Evolutionary conservation across 1,140 invertebrate genomes (phyloP).

Genomic region (Drosophila mojavensis): DNA sequence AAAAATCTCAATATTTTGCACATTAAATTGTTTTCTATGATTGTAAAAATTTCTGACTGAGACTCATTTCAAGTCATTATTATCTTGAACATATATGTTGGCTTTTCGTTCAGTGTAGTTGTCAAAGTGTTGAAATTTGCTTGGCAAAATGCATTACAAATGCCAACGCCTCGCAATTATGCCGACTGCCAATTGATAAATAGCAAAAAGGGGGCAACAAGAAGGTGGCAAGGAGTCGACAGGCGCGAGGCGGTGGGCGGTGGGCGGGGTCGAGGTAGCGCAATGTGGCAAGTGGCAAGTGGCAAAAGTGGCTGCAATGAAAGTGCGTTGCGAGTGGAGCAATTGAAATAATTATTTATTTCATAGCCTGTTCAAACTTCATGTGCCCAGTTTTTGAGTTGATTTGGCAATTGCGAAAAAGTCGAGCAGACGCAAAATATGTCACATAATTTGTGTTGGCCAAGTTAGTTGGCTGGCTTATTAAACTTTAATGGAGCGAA

Average conservation of each 20-base stretch:
- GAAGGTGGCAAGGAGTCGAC: not conserved
- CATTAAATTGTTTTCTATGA: too few species aligned
- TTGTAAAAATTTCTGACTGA: too few species aligned
- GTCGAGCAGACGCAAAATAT: slow-evolving; percentile 48
- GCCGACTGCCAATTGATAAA: slow-evolving; percentile 25
- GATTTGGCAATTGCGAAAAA: slow-evolving; percentile 60
- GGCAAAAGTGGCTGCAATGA: slow-evolving; percentile 12
- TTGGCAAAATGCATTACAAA: slow-evolving; percentile 39
- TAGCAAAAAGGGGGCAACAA: not conserved
- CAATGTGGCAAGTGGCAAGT: not conserved
- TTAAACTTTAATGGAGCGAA: slow-evolving; percentile 16
- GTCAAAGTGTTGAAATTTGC: slow-evolving; percentile 44
- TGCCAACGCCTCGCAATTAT: slow-evolving; percentile 49
- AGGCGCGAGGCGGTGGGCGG: not conserved
- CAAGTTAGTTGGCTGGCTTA: slow-evolving; percentile 20
- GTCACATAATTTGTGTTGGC: slow-evolving; percentile 53
- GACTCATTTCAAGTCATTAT: too few species aligned
- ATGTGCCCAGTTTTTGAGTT: slow-evolving; percentile 10
- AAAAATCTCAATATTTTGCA: too few species aligned
- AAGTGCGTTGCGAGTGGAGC: slow-evolving; percentile 30
- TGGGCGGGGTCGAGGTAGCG: not conserved
- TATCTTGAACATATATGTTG: too few species aligned
- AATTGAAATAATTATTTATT: slow-evolving; percentile 69
- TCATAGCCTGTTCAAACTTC: slow-evolving; percentile 35
- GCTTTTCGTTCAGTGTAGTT: slow-evolving; percentile 10